Evolutionary conservation across 2,113 vertebrate genomes (phyloP), one percentile per base, ranked within the genome.

Genomic region (Cyprinus carpio): DNA sequence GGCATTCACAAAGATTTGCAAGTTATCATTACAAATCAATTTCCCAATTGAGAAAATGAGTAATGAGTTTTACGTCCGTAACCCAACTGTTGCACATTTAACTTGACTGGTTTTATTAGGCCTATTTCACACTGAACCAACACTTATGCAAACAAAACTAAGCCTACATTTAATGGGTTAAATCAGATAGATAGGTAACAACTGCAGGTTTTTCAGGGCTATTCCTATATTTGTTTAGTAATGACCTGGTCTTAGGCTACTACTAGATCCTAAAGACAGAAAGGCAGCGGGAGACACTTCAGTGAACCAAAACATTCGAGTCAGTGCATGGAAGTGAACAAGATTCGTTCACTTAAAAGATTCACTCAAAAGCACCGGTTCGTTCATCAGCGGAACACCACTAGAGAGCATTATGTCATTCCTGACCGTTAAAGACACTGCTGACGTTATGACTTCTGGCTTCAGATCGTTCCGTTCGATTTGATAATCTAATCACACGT

Each of bases 361-460:
- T 37, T 79, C 76, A 20, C 23, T 79, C 25, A 49, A 78, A 51
- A 9, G 46, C 69, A 77, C 3, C 0, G 40, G 71, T 65, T 67
- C 76, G 76, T 60, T 78, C 54, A n/a, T 11, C 1, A 75, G 34
- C 16, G 7, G 27, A 75, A 13, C 49, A 49, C 43, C 46, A 4
- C 43, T 18, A 51, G 65, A 82, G 56, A 82, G 81, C 81, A 83
- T 83, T 83, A 83, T 83, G 81, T 83, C 81, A 83, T 83, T 40
- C 46, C 67, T 37, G 25, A 7, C 64, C 46, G 80, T 71, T 51
- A 65, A 69, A 67, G 64, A 54, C 80, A 71, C 64, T n/a, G 65
- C 65, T 82, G 81, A 82, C 81, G 46, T 56, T 69, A 72, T 40
- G 67, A 82, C 65, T 72, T 82, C 81, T 82, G 65, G 49, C 65